These are phyloP conservation scores for Amblyopsis rosae DNA, from an alignment of 2,113 vertebrate species.

Conservation along the genomic window DNA sequence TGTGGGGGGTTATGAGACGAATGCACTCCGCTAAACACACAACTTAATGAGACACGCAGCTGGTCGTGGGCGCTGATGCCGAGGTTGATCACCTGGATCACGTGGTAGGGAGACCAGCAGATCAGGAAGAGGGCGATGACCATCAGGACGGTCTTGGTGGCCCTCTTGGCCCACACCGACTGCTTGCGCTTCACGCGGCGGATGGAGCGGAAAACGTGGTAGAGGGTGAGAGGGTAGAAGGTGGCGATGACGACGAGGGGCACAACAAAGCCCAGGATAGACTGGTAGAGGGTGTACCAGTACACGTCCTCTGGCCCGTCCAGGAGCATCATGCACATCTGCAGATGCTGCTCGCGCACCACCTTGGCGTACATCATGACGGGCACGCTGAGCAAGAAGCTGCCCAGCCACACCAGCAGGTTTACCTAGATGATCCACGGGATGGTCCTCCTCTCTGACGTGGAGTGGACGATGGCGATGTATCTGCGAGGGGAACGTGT, in stretches of 20 bases:
- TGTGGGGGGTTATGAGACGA: no score
- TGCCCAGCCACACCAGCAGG: conserved; percentile 79
- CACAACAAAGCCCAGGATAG: conserved; percentile 78
- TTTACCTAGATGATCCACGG: conserved; percentile 80
- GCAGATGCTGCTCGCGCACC: conserved; percentile 54
- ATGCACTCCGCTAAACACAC: no score
- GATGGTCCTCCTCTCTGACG: conserved; percentile 78
- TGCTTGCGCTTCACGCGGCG: conserved; percentile 79
- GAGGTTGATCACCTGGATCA: conserved; percentile 81
- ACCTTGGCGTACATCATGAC: conserved; percentile 81
- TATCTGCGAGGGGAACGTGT: conserved; percentile 63
- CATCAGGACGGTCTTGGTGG: conserved; percentile 82
- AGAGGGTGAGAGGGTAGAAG: conserved; percentile 82
- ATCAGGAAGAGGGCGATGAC: conserved; percentile 79
- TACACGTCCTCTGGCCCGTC: conserved; percentile 80
- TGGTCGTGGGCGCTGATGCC: conserved; percentile 71
- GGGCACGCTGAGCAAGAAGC: conserved; percentile 77
- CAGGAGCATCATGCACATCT: conserved; percentile 78
- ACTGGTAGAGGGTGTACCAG: conserved; percentile 84
- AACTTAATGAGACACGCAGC: background rate
- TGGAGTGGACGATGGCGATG: conserved; percentile 80
- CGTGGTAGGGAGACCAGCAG: conserved; percentile 84
- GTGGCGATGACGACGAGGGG: conserved; percentile 82
- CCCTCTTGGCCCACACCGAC: conserved; percentile 76
- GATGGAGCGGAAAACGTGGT: conserved; percentile 82